Percentiles rank a stretch among this genome's conserved stretches.
phyloP scores from a whole-genome alignment of 1,140 invertebrate species.

The Lepidurus packardi region DNA sequence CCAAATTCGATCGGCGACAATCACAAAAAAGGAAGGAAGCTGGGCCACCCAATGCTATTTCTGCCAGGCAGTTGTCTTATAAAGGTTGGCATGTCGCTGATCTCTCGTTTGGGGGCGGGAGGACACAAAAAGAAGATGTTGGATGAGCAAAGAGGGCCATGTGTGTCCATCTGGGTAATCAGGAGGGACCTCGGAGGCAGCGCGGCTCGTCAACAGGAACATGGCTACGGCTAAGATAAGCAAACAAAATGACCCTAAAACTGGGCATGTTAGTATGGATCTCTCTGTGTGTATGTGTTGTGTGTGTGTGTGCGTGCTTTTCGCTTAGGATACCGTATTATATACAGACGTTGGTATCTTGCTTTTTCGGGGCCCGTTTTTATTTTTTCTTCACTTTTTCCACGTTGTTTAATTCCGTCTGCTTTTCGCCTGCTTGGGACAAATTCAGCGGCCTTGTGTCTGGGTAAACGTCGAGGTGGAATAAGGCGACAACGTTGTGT shows the following conservation, averaged over 20 bases:
- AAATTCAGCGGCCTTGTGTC: neutral
- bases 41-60: neutral
- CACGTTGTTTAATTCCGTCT: constrained; percentile 1
- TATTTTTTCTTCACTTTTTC: neutral
- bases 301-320: neutral
- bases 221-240: constrained; percentile 18
- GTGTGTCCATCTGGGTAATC: constrained; percentile 18
- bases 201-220: constrained; percentile 17
- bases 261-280: constrained; percentile 18
- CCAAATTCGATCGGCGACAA: neutral
- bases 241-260: constrained; percentile 22
- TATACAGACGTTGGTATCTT: constrained; percentile 19
- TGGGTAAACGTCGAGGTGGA: constrained; percentile 3
- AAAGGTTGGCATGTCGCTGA: neutral
- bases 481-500: constrained; percentile 1
- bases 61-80: neutral
- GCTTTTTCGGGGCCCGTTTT: neutral
- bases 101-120: neutral
- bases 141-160: neutral
- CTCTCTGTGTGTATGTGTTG: neutral
- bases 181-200: constrained; percentile 1
- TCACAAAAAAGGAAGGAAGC: neutral
- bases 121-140: neutral
- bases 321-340: constrained; percentile 1
- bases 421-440: neutral